A percentile compares a stretch with the other conserved stretches of the same genome.
Conservation (phyloP, 2,797 vertebrate species). For the Clamator glandarius region DNA sequence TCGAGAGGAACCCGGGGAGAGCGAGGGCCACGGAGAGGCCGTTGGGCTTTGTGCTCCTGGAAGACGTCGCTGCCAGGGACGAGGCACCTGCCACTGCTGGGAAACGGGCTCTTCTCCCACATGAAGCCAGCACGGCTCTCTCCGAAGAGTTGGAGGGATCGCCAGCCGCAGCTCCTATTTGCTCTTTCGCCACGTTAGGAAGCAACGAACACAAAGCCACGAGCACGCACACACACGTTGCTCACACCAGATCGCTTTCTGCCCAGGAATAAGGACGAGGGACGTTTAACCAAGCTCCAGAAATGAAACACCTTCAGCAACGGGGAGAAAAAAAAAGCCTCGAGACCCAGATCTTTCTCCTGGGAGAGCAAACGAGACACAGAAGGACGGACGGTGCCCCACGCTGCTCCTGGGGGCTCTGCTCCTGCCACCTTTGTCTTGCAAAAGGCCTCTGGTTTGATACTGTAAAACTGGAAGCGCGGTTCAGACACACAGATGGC, state of each 20-base stretch:
- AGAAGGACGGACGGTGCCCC: background rate
- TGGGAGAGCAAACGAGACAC: background rate
- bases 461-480: conserved; percentile 77
- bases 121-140: fast-evolving
- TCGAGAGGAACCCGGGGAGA: fast-evolving
- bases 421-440: background rate
- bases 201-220: background rate
- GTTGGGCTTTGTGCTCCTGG: background rate
- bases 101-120: fast-evolving
- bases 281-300: background rate
- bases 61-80: background rate
- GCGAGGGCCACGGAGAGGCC: background rate
- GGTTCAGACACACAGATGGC: conserved; percentile 74
- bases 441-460: background rate
- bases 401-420: background rate
- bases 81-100: background rate
- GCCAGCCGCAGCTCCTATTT: background rate
- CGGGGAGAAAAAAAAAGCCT: background rate
- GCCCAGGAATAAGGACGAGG: background rate
- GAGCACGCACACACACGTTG: background rate
- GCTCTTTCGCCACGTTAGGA: fast-evolving
- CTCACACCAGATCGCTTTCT: background rate
- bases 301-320: background rate
- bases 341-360: background rate
- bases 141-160: background rate